A percentile compares a stretch with the other conserved stretches of the same genome.
These are phyloP conservation scores for Zosterops pallidus DNA, from an alignment of 2,113 vertebrate species.

Conservation along the genomic window DNA sequence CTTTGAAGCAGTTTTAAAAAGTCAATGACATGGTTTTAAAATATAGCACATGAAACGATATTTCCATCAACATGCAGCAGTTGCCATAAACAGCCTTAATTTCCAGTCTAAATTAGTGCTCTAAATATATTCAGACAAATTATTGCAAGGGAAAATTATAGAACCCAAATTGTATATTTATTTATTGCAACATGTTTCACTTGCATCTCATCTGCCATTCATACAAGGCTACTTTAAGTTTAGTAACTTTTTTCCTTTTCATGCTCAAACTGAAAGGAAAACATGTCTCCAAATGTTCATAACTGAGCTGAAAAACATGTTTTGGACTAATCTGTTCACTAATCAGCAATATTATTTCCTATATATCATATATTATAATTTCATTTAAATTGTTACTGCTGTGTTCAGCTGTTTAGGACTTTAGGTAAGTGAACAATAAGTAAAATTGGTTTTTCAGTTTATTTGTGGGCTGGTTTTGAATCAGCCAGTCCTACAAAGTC, in stretches of 20 bases:
- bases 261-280: not conserved
- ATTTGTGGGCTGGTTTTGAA: not conserved
- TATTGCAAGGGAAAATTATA: conserved; percentile 58
- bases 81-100: conserved; percentile 57
- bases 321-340: not conserved
- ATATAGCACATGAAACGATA: not conserved
- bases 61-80: conserved; percentile 46
- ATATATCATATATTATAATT: not conserved
- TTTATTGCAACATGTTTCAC: conserved; percentile 24
- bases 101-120: conserved; percentile 49
- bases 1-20: conserved; percentile 36
- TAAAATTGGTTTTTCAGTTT: not conserved
- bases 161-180: conserved; percentile 34
- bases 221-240: conserved; percentile 33
- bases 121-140: conserved; percentile 58
- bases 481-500: not conserved
- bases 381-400: not conserved
- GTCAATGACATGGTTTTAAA: conserved; percentile 55
- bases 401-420: not conserved
- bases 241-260: not conserved
- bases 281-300: not conserved
- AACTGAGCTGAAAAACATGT: not conserved
- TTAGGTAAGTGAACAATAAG: not conserved
- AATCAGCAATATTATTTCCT: not conserved
- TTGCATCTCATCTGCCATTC: conserved; percentile 11